phyloP scores from a whole-genome alignment of 2,888 invertebrate species.

The Sinohyriopsis cumingii region DNA sequence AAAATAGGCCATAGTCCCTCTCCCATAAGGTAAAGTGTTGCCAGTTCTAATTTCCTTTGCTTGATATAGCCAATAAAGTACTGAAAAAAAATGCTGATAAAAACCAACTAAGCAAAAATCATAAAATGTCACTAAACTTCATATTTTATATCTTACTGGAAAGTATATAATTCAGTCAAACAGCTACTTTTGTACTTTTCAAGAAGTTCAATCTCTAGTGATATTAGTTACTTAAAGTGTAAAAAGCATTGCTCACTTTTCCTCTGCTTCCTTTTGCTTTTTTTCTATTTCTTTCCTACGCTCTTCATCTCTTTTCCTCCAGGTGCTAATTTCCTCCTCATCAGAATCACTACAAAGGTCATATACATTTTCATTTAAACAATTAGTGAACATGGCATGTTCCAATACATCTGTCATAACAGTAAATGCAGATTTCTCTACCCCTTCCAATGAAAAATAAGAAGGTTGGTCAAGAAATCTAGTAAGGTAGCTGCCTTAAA shows the following conservation, averaged over 20 bases:
- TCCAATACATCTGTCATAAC: neutral
- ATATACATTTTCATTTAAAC: neutral
- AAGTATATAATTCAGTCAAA: neutral
- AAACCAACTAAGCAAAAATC: neutral
- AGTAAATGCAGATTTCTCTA: neutral
- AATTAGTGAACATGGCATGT: neutral
- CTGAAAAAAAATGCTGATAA: too few species aligned
- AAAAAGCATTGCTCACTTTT: slow-evolving; percentile 41
- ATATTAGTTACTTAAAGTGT: too few species aligned
- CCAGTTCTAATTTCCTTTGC: too few species aligned
- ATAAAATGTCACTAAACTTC: neutral
- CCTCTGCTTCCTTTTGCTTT: slow-evolving; percentile 56
- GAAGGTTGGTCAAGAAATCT: too few species aligned
- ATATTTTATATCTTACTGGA: too few species aligned
- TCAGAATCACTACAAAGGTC: slow-evolving; percentile 44
- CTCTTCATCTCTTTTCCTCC: slow-evolving; percentile 66
- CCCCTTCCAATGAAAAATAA: too few species aligned
- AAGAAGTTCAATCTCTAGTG: neutral
- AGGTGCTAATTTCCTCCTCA: slow-evolving; percentile 49
- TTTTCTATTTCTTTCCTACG: slow-evolving; percentile 56
- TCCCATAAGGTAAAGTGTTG: too few species aligned
- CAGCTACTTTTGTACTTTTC: neutral
- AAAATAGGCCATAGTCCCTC: too few species aligned
- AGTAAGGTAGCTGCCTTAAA: too few species aligned
- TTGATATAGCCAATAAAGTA: too few species aligned